phyloP scores from a whole-genome alignment of 2,797 vertebrate genomes.

The Pangasius mekongensis region DNA sequence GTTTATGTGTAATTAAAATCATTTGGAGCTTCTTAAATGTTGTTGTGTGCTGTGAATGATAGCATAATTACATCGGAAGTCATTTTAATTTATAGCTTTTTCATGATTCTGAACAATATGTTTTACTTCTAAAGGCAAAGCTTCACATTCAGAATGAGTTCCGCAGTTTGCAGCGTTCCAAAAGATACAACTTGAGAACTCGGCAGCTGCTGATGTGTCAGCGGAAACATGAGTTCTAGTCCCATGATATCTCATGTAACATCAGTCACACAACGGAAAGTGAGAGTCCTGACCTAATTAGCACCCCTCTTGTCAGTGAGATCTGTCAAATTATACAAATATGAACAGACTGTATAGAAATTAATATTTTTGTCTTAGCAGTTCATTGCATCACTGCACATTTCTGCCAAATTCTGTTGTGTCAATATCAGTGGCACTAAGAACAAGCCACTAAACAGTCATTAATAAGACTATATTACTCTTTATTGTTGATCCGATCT shows the following conservation, averaged over 20 bases:
- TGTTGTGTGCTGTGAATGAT: background rate
- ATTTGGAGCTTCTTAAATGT: background rate
- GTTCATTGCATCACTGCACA: background rate
- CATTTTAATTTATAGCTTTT: background rate
- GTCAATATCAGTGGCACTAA: background rate
- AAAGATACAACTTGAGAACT: constrained; percentile 1
- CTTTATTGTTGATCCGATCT: background rate
- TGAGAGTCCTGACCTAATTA: background rate
- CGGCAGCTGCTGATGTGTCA: constrained; percentile 41
- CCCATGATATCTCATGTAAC: constrained; percentile 1
- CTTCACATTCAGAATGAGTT: background rate
- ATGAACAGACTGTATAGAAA: background rate
- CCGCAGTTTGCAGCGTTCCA: background rate
- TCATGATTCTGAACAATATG: background rate
- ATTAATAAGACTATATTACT: background rate
- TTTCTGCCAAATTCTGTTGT: background rate
- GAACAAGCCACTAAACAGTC: background rate
- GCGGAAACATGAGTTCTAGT: constrained; percentile 27
- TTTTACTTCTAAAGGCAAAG: background rate
- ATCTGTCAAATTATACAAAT: background rate
- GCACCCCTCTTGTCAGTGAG: background rate
- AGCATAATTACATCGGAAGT: background rate
- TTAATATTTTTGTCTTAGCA: background rate
- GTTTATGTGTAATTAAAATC: background rate
- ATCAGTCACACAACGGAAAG: background rate